These are phyloP conservation scores for Camarhynchus parvulus DNA, from an alignment of 2,113 vertebrate genomes.

Conservation along the genomic window DNA sequence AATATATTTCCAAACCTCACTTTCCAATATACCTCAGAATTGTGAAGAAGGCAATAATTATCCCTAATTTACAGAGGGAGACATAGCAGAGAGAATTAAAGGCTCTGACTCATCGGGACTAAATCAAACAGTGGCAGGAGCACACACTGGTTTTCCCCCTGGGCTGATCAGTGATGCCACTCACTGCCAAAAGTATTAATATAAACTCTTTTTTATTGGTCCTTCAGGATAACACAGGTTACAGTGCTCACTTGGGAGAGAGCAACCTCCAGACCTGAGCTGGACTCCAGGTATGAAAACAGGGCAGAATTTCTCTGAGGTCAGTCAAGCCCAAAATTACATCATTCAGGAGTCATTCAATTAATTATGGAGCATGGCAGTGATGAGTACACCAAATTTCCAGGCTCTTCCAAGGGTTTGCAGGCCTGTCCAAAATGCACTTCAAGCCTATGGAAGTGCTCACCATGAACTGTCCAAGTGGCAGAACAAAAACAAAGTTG, in stretches of 20 bases:
- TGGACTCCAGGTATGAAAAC: fast-evolving
- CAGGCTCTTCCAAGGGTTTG: neutral
- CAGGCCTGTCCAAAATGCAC: neutral
- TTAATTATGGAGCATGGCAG: neutral
- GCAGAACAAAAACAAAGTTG: neutral
- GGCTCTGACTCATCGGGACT: neutral
- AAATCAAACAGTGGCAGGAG: neutral
- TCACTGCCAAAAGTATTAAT: neutral
- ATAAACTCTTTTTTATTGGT: neutral
- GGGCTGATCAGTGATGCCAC: neutral
- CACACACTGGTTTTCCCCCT: neutral
- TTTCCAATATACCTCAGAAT: neutral
- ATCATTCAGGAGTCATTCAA: neutral
- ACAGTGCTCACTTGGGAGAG: neutral
- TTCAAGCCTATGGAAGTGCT: neutral
- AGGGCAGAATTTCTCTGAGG: neutral
- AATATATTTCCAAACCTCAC: neutral
- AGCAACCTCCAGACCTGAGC: neutral
- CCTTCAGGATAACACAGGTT: neutral
- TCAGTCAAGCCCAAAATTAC: neutral
- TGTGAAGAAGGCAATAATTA: slow-evolving; percentile 9
- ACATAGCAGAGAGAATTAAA: neutral
- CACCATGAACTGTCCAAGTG: neutral
- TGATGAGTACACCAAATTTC: neutral
- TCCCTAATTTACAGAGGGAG: neutral